phyloP scores from a whole-genome alignment of 2,113 vertebrate species.

The Heliornis fulica region DNA sequence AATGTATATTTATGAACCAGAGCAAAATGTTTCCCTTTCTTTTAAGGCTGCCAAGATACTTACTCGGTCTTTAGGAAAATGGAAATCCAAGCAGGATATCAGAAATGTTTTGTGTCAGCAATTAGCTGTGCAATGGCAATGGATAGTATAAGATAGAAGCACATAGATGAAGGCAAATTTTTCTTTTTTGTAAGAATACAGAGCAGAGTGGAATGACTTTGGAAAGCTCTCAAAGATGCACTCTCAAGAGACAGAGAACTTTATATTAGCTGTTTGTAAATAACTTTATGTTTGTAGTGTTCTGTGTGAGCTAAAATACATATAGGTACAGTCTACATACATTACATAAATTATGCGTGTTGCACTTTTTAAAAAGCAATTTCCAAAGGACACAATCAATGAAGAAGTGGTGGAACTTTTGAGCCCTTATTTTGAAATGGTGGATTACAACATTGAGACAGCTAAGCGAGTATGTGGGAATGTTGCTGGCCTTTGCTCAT shows the following conservation, averaged over 20 bases:
- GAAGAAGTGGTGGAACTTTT: slow-evolving; percentile 92
- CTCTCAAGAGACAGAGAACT: not conserved
- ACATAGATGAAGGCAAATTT: not conserved
- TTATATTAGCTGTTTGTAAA: not conserved
- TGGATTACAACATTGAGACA: slow-evolving; percentile 93
- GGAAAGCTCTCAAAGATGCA: not conserved
- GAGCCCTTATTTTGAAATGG: slow-evolving; percentile 92
- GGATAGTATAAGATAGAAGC: not conserved
- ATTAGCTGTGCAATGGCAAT: not conserved
- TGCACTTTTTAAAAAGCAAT: slow-evolving; percentile 78
- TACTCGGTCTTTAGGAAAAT: not conserved
- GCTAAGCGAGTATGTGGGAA: slow-evolving; percentile 92
- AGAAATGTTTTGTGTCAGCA: not conserved
- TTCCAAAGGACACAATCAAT: slow-evolving; percentile 94
- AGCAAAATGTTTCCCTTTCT: not conserved
- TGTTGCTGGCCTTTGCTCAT: slow-evolving; percentile 92
- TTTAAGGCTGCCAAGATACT: not conserved
- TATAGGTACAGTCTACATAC: not conserved
- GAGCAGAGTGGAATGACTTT: not conserved
- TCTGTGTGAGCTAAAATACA: not conserved
- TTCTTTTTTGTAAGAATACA: not conserved
- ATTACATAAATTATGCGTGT: not conserved
- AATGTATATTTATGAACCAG: not conserved
- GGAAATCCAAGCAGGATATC: not conserved
- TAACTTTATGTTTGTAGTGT: not conserved